Evolutionary conservation across 1,140 invertebrate genomes (phyloP).

Genomic region (Orussus abietinus): DNA sequence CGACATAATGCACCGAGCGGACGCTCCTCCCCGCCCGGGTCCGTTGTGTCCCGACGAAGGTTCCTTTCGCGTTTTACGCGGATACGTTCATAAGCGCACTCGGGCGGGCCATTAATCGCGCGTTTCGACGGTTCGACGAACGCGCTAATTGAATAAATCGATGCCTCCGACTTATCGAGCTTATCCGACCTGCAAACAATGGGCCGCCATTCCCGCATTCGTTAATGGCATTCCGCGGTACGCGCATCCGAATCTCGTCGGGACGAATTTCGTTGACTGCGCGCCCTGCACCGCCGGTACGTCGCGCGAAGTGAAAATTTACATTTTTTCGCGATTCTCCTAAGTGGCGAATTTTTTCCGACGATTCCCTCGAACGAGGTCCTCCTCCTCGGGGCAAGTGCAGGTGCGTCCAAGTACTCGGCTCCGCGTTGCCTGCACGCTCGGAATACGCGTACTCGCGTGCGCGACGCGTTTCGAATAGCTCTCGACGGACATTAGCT

Average conservation of each 20-base stretch:
- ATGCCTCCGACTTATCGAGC: slow-evolving; percentile 10
- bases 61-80: slow-evolving; percentile 1
- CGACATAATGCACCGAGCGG: slow-evolving; percentile 7
- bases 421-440: too few species aligned
- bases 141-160: slow-evolving; percentile 28
- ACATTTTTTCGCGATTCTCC: neutral
- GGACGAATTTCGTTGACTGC: slow-evolving; percentile 7
- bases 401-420: too few species aligned
- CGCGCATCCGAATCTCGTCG: neutral
- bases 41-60: slow-evolving; percentile 1
- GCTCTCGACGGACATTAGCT: too few species aligned
- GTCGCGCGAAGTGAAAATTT: neutral
- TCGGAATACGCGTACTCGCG: too few species aligned
- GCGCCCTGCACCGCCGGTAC: slow-evolving; percentile 11
- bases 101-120: slow-evolving; percentile 25
- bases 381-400: too few species aligned
- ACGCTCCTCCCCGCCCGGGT: too few species aligned
- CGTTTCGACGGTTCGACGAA: slow-evolving; percentile 18
- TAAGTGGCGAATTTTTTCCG: too few species aligned
- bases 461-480: too few species aligned
- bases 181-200: neutral
- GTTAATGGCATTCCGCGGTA: neutral
- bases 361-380: too few species aligned
- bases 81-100: slow-evolving; percentile 20
- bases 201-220: neutral